Base-by-base conservation (phyloP, 2,113 vertebrate genomes). In the Octodon degus region DNA sequence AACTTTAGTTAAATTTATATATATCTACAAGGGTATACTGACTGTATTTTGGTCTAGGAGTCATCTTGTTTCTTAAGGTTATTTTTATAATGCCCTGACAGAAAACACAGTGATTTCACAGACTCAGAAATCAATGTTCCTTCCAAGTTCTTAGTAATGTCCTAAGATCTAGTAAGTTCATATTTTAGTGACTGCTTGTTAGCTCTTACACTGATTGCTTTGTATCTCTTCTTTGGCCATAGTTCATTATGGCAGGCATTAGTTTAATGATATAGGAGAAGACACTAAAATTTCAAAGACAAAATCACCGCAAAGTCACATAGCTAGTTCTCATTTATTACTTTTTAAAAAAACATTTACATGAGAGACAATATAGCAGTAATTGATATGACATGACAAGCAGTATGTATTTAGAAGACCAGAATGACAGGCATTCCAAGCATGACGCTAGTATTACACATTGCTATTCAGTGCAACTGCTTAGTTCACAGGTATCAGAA, bases 71-170 rank as follows among this genome's bases (percentile, higher is more conserved):
- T 94, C 87, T 85, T 14, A 93, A 63, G 47, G 32, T 90, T 14
- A 80, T 74, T 92, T 53, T 85, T 96, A 76, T 3, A 40, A 47
- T 80, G 12, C 22, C n/a, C 40, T 96, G 13, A 84, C 19, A 90
- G 60, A 94, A 95, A 90, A 92, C 47, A 40, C 4, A 60, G 20
- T 32, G 34, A 90, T 43, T 90, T 95, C 70, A 90, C 5, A 27
- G 19, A 94, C 74, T 72, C n/a, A 60, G 79, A 94, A 91, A 82
- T 24, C 37, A 89, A 27, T 91, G 25, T 95, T 93, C 94, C 72
- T 91, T 94, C 50, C 5, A 93, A 93, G 43, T 83, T 93, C 67
- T 77, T 77, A 68, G 20, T 50, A 25, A 70, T 63, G 14, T 30
- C 19, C 20, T 5, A 89, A 50, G 43, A 53, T 30, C 17, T 5